Conservation (phyloP, 2,888 invertebrate genomes). For the Augochlorella aurata region DNA sequence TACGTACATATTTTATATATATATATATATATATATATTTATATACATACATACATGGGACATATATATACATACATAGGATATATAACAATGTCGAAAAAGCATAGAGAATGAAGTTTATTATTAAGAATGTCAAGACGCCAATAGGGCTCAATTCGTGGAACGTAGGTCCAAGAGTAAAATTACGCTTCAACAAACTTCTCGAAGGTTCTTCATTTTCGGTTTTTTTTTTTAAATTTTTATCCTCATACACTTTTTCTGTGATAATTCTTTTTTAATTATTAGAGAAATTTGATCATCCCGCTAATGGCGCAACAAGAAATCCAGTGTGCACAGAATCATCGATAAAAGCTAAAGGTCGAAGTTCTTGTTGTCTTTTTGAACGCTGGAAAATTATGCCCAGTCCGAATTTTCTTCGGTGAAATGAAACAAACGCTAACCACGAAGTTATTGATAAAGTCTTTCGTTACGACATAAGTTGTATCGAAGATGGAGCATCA, state of each 20-base stretch:
- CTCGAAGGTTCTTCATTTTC: slow-evolving; percentile 34
- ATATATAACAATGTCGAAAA: slow-evolving; percentile 49
- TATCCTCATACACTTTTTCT: slow-evolving; percentile 31
- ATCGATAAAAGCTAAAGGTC: slow-evolving; percentile 51
- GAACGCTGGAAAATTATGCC: slow-evolving; percentile 52
- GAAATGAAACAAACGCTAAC: slow-evolving; percentile 59
- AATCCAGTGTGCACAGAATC: slow-evolving; percentile 37
- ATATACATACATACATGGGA: slow-evolving; percentile 47
- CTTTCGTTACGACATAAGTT: slow-evolving; percentile 35
- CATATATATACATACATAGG: slow-evolving; percentile 41
- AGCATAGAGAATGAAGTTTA: slow-evolving; percentile 59
- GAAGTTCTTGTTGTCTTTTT: slow-evolving; percentile 36
- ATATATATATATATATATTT: background rate
- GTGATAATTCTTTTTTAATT: slow-evolving; percentile 58
- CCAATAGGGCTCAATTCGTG: slow-evolving; percentile 43
- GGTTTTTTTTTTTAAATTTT: background rate
- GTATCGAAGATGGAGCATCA: slow-evolving; percentile 37
- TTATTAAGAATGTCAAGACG: slow-evolving; percentile 77
- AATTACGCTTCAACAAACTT: slow-evolving; percentile 35
- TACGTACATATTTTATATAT: slow-evolving; percentile 13
- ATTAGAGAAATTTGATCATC: slow-evolving; percentile 78
- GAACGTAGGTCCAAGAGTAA: slow-evolving; percentile 32
- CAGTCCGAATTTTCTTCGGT: slow-evolving; percentile 47
- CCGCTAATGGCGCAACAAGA: slow-evolving; percentile 48
- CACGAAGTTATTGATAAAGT: slow-evolving; percentile 41